Evolutionary conservation across 2,888 invertebrate species (phyloP).

Genomic region (Tenthredo amoena): DNA sequence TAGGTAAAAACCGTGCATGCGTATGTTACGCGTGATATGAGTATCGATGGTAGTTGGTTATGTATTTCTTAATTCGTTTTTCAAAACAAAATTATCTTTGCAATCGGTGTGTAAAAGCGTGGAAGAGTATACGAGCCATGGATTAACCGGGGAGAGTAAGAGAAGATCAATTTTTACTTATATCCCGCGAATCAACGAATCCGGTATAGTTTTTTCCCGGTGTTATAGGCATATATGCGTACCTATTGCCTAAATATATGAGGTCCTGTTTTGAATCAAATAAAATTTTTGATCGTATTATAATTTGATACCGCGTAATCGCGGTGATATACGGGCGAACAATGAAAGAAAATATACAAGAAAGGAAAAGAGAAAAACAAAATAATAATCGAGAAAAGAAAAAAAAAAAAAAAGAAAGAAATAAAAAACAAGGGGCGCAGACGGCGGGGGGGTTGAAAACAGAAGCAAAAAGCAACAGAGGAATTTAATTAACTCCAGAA

Average conservation of each 20-base stretch:
- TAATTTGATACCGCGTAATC: background rate
- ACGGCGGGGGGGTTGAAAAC: background rate
- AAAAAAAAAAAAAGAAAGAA: background rate
- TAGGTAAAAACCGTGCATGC: background rate
- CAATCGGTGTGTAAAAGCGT: constrained; percentile 17
- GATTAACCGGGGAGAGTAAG: constrained; percentile 43
- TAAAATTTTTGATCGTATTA: background rate
- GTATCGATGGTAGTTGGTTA: background rate
- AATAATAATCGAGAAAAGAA: background rate
- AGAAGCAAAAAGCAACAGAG: constrained; percentile 33
- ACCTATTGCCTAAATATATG: no score
- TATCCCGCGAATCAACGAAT: background rate
- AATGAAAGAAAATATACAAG: background rate
- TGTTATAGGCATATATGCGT: background rate
- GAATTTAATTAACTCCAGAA: constrained; percentile 48
- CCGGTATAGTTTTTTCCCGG: background rate
- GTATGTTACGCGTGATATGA: background rate
- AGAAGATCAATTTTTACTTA: constrained; percentile 6
- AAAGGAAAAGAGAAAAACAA: background rate
- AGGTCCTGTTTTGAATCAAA: background rate
- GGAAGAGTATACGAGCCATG: constrained; percentile 47
- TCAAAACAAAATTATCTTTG: background rate
- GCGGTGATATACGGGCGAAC: background rate
- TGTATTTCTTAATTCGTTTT: background rate
- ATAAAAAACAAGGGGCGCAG: background rate